Conservation (phyloP, 2,888 invertebrate species). For the Melanophora roralis region DNA sequence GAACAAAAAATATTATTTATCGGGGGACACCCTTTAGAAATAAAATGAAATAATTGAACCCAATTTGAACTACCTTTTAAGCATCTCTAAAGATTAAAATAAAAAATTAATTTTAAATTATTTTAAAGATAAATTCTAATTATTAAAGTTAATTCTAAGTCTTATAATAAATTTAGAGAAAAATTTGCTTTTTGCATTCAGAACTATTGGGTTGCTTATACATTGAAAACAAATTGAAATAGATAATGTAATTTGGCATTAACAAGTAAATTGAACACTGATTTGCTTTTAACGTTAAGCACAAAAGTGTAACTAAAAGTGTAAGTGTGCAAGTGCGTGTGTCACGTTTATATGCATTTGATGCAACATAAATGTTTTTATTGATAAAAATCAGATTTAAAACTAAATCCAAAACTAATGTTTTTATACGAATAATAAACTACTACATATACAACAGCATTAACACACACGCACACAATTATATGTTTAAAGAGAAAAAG, state of each 20-base stretch:
- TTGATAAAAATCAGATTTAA: conserved; percentile 49
- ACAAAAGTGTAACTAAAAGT: not conserved
- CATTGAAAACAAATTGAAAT: not conserved
- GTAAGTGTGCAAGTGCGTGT: not conserved
- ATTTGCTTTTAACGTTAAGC: conserved; percentile 20
- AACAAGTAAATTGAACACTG: conserved; percentile 17
- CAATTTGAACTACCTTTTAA: too few species aligned
- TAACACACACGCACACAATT: not conserved
- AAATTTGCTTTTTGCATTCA: too few species aligned
- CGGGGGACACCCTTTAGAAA: too few species aligned
- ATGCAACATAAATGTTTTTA: conserved; percentile 53
- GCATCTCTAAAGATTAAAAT: too few species aligned
- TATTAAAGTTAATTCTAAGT: too few species aligned
- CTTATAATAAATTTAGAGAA: too few species aligned
- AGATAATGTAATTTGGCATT: conserved; percentile 24
- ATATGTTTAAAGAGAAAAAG: not conserved
- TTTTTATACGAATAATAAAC: not conserved
- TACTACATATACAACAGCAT: not conserved
- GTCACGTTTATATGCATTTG: not conserved
- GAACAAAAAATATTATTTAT: too few species aligned
- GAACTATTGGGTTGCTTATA: too few species aligned
- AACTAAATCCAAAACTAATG: conserved; percentile 39
- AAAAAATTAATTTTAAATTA: too few species aligned
- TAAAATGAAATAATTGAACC: too few species aligned
- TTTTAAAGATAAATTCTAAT: too few species aligned